Evolutionary conservation across 2,888 invertebrate genomes (phyloP).

Genomic region (Exocentrus adspersus): DNA sequence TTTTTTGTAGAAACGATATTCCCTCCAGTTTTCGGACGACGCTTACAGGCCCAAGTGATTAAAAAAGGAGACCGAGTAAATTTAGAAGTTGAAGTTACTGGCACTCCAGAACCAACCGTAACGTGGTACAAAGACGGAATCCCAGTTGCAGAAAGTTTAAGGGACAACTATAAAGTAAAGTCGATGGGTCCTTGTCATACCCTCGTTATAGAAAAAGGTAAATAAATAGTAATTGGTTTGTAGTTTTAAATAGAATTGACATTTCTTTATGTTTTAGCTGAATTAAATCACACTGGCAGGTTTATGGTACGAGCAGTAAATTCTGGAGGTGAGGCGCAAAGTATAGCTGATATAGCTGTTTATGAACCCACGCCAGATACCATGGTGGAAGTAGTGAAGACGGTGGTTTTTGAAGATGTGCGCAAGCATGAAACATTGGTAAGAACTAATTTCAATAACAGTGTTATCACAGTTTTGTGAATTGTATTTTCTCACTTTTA

Average conservation of each 20-base stretch:
- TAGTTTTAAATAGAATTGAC: neutral
- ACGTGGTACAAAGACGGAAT: conserved; percentile 79
- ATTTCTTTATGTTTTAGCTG: conserved; percentile 61
- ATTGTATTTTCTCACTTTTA: conserved; percentile 36
- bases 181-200: conserved; percentile 76
- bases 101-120: conserved; percentile 78
- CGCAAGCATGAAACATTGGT: conserved; percentile 64
- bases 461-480: conserved; percentile 14
- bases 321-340: conserved; percentile 83
- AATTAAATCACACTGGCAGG: conserved; percentile 76
- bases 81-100: conserved; percentile 83
- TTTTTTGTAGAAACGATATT: conserved; percentile 74
- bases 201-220: conserved; percentile 78
- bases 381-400: conserved; percentile 74
- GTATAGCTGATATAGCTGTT: conserved; percentile 81
- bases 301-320: conserved; percentile 81
- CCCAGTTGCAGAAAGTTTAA: conserved; percentile 68
- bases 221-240: neutral
- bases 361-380: conserved; percentile 75
- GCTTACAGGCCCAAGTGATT: conserved; percentile 79
- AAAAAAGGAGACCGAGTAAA: conserved; percentile 76
- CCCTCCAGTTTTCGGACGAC: conserved; percentile 82
- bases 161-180: conserved; percentile 68
- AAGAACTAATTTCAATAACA: conserved; percentile 44
- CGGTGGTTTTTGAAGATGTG: conserved; percentile 71